These are phyloP conservation scores for Etheostoma spectabile DNA, from an alignment of 2,113 vertebrate species.

Conservation along the genomic window DNA sequence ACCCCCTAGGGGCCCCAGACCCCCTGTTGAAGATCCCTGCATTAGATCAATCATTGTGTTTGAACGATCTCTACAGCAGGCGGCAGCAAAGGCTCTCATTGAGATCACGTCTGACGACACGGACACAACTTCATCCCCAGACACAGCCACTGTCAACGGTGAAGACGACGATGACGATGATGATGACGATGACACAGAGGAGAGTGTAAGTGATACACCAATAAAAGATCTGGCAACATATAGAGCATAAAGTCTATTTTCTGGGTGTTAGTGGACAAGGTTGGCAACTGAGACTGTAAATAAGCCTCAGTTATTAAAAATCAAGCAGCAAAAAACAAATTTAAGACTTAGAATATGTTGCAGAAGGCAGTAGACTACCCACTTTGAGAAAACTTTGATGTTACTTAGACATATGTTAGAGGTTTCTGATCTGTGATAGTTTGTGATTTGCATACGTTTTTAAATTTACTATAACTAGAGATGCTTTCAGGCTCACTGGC, in stretches of 20 bases:
- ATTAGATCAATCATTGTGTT: neutral
- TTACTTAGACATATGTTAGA: no score
- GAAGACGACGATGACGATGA: conserved; percentile 64
- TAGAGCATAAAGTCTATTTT: neutral
- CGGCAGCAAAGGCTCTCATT: neutral
- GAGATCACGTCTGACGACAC: conserved; percentile 30
- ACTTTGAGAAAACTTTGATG: no score
- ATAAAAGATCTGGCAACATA: neutral
- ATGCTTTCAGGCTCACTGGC: neutral
- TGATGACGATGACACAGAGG: conserved; percentile 69
- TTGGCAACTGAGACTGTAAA: no score
- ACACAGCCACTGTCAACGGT: conserved; percentile 49
- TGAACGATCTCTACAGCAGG: conserved; percentile 22
- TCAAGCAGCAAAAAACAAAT: no score
- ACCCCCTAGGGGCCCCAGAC: no score
- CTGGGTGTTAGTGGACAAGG: neutral
- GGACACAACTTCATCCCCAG: conserved; percentile 48
- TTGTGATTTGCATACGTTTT: neutral
- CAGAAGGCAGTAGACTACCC: no score
- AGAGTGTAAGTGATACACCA: conserved; percentile 69
- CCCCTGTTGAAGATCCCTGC: no score
- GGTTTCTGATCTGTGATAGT: no score
- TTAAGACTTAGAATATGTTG: no score
- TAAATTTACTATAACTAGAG: neutral
- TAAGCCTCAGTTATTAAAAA: no score